Conservation (phyloP, 2,888 invertebrate species). For the Pollenia angustigena region DNA sequence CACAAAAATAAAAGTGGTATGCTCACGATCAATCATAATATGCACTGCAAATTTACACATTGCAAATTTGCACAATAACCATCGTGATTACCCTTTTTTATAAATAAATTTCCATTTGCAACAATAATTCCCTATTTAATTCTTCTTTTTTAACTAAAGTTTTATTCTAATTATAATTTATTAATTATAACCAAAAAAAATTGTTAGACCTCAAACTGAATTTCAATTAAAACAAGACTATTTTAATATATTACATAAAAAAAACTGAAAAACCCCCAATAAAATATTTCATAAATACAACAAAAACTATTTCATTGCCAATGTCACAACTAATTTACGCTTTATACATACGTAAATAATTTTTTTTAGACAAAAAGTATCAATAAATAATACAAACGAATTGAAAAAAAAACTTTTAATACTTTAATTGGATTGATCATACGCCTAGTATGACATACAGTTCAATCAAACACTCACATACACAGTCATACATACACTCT, state of each 20-base stretch:
- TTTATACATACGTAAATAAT: not conserved
- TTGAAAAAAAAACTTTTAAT: slow-evolving; percentile 25
- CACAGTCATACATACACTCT: not conserved
- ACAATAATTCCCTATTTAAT: too few relatives aligned
- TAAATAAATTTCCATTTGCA: too few relatives aligned
- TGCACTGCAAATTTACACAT: too few relatives aligned
- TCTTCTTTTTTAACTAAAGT: too few relatives aligned
- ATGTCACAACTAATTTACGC: slow-evolving; percentile 32
- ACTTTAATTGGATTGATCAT: slow-evolving; percentile 60
- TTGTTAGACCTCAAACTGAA: not conserved
- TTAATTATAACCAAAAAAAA: not conserved
- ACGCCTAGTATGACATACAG: slow-evolving; percentile 41
- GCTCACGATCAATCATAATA: too few relatives aligned
- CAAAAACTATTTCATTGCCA: slow-evolving; percentile 59
- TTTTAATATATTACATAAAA: slow-evolving; percentile 9
- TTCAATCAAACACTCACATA: not conserved
- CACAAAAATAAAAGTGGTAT: too few relatives aligned
- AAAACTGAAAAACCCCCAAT: not conserved
- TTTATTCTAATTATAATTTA: too few relatives aligned
- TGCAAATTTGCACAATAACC: too few relatives aligned
- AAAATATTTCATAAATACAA: slow-evolving; percentile 10
- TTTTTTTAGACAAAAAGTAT: not conserved
- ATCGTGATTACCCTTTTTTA: too few relatives aligned
- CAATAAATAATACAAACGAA: slow-evolving; percentile 17
- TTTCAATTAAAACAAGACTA: too few relatives aligned